Conservation (phyloP, 35 echinoderm and acorn worm genomes). For the Diadema setosum region DNA sequence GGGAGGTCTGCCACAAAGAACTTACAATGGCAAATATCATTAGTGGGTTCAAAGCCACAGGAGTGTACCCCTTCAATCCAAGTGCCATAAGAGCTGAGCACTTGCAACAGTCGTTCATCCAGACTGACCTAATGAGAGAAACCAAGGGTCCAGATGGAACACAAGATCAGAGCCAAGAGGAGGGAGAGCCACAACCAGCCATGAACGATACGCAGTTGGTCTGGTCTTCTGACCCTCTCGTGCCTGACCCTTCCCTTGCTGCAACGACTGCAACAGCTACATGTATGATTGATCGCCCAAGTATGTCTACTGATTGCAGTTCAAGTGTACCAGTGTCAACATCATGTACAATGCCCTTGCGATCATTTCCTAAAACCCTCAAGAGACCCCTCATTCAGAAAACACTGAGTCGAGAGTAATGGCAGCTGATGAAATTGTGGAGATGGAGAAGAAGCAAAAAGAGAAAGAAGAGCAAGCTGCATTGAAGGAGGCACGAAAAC, state of each 20-base stretch:
- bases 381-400: neutral
- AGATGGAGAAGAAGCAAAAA: neutral
- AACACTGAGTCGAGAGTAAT: neutral
- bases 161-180: neutral
- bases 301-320: neutral
- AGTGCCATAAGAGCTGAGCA: conserved; percentile 41
- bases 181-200: neutral
- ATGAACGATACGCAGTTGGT: neutral
- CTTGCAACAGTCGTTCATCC: conserved; percentile 34
- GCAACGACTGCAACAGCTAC: neutral
- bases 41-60: conserved; percentile 56
- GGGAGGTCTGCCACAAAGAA: neutral
- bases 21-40: conserved; percentile 38
- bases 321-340: neutral
- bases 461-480: neutral
- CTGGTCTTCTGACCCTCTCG: neutral
- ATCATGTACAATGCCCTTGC: neutral
- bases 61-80: conserved; percentile 51
- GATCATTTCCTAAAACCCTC: neutral
- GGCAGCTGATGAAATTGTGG: neutral
- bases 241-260: too few species aligned
- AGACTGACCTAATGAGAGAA: conserved; percentile 6
- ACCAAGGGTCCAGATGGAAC: neutral
- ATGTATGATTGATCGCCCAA: neutral
- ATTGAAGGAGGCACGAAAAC: neutral